Percentiles rank a stretch among this genome's conserved stretches.
Conservation (phyloP, 2,113 vertebrate species). For the Sinosuthora webbiana region DNA sequence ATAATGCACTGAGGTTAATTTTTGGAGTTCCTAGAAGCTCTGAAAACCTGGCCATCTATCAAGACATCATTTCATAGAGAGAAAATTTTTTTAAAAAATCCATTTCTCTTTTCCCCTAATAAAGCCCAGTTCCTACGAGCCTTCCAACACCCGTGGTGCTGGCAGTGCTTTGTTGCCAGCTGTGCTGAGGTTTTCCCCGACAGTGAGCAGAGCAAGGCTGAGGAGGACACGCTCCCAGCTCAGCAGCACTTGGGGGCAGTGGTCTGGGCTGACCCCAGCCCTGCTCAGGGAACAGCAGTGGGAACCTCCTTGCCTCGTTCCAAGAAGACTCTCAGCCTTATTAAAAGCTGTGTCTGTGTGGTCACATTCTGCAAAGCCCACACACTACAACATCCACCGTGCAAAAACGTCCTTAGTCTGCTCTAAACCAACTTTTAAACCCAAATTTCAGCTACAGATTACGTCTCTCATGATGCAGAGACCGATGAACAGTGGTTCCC, state of each 20-base stretch:
- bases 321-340: background rate
- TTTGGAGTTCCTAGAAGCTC: background rate
- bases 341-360: background rate
- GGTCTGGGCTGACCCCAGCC: background rate
- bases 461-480: background rate
- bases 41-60: background rate
- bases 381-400: background rate
- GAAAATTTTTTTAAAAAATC: background rate
- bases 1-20: background rate
- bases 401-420: background rate
- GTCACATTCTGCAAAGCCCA: background rate
- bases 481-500: background rate
- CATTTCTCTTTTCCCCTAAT: background rate
- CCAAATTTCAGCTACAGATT: background rate
- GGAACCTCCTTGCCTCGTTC: background rate
- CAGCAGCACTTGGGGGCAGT: background rate
- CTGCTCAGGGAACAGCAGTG: background rate
- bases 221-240: background rate
- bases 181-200: background rate
- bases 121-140: background rate
- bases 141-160: background rate
- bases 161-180: background rate
- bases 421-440: background rate
- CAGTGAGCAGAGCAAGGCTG: background rate
- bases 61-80: fast-evolving